phyloP scores from a whole-genome alignment of 2,113 vertebrate genomes.

The Hippoglossus stenolepis region DNA sequence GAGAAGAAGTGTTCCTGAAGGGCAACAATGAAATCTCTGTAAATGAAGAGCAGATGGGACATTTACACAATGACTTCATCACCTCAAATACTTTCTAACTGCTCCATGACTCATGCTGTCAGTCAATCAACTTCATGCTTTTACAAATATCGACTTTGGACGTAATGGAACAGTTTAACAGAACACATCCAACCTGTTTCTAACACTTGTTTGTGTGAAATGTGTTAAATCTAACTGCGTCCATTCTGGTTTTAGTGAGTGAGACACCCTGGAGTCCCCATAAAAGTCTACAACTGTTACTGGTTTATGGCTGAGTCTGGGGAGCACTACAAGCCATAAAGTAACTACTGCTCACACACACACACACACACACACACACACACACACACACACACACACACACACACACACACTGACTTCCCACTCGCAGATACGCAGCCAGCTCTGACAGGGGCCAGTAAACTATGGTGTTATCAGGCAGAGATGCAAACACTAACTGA shows the following conservation, averaged over 20 bases:
- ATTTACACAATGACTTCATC: constrained; percentile 3
- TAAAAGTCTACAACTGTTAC: constrained; percentile 40
- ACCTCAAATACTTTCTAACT: not conserved
- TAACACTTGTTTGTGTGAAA: constrained; percentile 24
- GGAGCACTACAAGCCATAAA: constrained; percentile 31
- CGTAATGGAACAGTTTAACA: not conserved
- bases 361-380: constrained; percentile 26
- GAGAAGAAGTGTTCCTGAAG: not conserved
- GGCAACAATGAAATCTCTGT: not conserved
- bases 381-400: constrained; percentile 28
- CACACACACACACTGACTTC: constrained; percentile 11
- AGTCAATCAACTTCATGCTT: not conserved
- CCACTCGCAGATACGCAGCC: not conserved
- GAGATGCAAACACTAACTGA: constrained; percentile 29
- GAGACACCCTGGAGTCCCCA: constrained; percentile 9
- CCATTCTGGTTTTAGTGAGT: constrained; percentile 42
- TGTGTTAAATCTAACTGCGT: constrained; percentile 25
- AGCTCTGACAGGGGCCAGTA: constrained; percentile 25
- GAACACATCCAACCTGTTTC: constrained; percentile 8
- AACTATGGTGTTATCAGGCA: constrained; percentile 24
- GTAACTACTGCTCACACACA: constrained; percentile 21
- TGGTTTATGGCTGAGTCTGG: constrained; percentile 42
- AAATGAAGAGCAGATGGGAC: not conserved
- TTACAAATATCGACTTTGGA: not conserved
- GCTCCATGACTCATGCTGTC: not conserved